Evolutionary conservation across 2,113 vertebrate genomes (phyloP).

Genomic region (cattle (Bos taurus)): DNA sequence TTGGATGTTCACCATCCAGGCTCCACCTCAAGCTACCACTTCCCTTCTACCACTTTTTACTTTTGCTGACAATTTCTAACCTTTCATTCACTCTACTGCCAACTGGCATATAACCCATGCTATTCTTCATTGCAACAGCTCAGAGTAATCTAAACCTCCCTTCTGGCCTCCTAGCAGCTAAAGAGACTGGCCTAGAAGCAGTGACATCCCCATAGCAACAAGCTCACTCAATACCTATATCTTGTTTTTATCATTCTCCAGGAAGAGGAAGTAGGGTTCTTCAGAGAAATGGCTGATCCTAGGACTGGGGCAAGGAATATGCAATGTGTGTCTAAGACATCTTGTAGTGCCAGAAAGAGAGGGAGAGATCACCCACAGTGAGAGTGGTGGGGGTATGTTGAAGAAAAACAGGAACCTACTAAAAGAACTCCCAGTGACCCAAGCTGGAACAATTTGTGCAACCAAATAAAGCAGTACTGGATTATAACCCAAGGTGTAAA

Average conservation of each 20-base stretch:
- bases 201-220: neutral
- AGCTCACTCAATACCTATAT: neutral
- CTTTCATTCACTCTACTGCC: neutral
- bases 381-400: neutral
- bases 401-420: neutral
- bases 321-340: neutral
- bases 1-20: neutral
- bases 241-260: neutral
- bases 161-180: neutral
- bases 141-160: neutral
- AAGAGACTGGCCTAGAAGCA: neutral
- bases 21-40: neutral
- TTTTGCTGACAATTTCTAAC: neutral
- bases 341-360: neutral
- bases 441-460: neutral
- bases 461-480: neutral
- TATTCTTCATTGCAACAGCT: neutral
- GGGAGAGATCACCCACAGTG: neutral
- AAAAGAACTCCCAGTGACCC: neutral
- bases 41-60: neutral
- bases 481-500: neutral
- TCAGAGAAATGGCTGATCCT: neutral
- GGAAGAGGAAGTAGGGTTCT: neutral
- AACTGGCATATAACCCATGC: too few species aligned
- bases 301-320: neutral